Evolutionary conservation across 2,797 vertebrate species (phyloP), one percentile per base, ranked within the genome.

Genomic region (Molothrus aeneus): DNA sequence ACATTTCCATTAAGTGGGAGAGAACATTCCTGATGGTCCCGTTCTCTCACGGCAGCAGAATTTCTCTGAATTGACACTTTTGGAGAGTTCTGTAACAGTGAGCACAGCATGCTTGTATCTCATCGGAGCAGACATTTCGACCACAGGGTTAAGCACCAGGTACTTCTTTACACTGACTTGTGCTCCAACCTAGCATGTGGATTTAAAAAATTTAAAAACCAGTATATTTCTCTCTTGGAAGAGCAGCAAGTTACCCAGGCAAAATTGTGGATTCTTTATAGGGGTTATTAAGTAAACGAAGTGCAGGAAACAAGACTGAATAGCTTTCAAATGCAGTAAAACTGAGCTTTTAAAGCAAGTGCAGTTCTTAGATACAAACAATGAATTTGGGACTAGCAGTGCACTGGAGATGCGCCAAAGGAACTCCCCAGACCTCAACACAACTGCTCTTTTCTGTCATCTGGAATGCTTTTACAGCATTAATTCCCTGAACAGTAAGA

Each of bases 51-150:
- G 0, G 86, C 88, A 94, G 74, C 51, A 68, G 60, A 80, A 94
- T 84, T 96, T 90, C 83, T 91, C 91, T 69, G 94, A 94, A 82
- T 88, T 6, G 0, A 90, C 92, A 94, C 63, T 94, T 94, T 70
- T 70, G 53, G 17, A 25, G 59, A 56, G 74, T 88, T 95, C 91
- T 43, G 51, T 93, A 94, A 94, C 90, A 80, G 75, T 31, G 47
- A 74, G 45, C 60, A 64, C 80, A 86, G 60, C 59, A 51, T 0
- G 3, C 48, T 38, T 77, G 42, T 71, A 36, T 85, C 80, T 60
- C 32, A 80, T 61, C 61, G 21, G 42, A 90, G 68, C 71, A 93
- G 73, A 88, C 70, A 20, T 0, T 74, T 60, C 0, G 0, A 83
- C 51, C 40, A 66, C 54, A 83, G 64, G 2, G 8, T 26, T 31